Evolutionary conservation across 2,797 vertebrate genomes (phyloP), one percentile per base, ranked within the genome.

Genomic region (Spinus olivaceus): DNA sequence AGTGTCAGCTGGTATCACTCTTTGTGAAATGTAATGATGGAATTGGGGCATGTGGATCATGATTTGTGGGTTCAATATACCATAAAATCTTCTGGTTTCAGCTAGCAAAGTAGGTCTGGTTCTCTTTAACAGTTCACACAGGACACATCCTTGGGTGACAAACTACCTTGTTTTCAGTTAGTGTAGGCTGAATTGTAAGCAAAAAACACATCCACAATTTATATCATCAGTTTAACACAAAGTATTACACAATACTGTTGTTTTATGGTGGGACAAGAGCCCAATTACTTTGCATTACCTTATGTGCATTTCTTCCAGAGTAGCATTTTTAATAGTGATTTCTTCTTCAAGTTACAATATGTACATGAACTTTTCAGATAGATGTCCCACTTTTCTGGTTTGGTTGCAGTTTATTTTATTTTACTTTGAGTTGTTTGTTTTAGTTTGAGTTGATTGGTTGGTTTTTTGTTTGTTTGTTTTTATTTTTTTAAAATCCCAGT

Each of bases 21-120:
- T 93, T 78, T 83, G 35, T 93, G 69, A 88, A 83, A 77, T 53
- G 46, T 61, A 95, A 59, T 76, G 76, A 88, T 90, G 73, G 70
- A 95, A 93, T n/a, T 61, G 56, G 79, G 69, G 76, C 69, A 83
- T 63, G 69, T 53, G 61, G 76, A 83, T 81, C 47, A 27, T 96
- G 90, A 96, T 97, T 95, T 95, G 80, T 96, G 63, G 63, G 80
- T 92, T 90, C 91, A 93, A 47, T 91, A 94, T 80, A 50, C 42
- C 44, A 66, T 51, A 73, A 79, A 89, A 56, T 85, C 76, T 74
- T 80, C 78, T 80, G 33, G 35, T 82, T 94, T 82, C 73, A 81
- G 59, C 61, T 57, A 53, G 37, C 30, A 83, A 90, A 93, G 50
- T 35, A 69, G 77, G 21, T 57, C 61, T 87, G 79, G 76, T 91